Conservation (phyloP, 2,888 invertebrate species). For the Lasioglossum vierecki region DNA sequence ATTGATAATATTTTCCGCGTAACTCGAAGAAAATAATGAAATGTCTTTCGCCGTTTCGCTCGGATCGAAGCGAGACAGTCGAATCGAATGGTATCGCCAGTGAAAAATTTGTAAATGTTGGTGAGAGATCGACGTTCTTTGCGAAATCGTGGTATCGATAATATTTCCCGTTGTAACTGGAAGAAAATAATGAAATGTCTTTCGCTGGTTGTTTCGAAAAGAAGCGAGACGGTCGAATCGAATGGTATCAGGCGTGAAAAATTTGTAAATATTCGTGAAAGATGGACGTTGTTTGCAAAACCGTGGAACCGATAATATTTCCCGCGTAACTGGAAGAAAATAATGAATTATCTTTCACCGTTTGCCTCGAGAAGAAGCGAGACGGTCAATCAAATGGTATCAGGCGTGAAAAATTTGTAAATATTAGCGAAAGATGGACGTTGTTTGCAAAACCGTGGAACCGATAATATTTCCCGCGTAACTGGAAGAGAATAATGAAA, state of each 20-base stretch:
- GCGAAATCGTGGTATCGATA: neutral
- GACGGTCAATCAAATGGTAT: neutral
- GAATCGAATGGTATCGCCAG: neutral
- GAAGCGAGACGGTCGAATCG: neutral
- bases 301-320: neutral
- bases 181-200: no score
- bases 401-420: neutral
- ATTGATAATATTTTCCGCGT: neutral
- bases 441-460: neutral
- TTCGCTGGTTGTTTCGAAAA: neutral
- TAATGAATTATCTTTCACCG: neutral
- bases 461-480: neutral
- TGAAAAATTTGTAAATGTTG: neutral
- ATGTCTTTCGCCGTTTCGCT: neutral
- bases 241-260: neutral
- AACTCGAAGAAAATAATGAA: neutral
- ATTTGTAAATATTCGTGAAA: neutral
- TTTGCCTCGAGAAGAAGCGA: neutral
- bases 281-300: neutral
- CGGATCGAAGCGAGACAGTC: neutral
- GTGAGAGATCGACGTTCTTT: neutral
- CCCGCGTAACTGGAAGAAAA: neutral
- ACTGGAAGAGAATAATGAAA: neutral
- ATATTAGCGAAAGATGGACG: neutral
- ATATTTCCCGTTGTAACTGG: neutral